A percentile compares a stretch with the other conserved stretches of the same genome.
Evolutionary conservation across 2,888 invertebrate species (phyloP).

Genomic region (Bombyx huttoni): DNA sequence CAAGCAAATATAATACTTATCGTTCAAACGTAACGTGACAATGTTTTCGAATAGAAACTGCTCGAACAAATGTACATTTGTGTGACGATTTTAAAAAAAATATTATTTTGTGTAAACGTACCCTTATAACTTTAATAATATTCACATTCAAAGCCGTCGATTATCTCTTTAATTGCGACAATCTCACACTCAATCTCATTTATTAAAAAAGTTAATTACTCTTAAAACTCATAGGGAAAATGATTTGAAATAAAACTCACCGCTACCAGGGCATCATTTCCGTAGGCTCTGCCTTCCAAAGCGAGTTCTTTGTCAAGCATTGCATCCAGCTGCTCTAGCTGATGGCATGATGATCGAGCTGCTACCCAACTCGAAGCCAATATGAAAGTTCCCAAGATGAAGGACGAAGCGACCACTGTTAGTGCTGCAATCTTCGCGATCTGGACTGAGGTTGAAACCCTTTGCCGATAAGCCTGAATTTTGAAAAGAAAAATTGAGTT

Average conservation of each 20-base stretch:
- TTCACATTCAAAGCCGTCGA: too few species aligned
- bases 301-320: slow-evolving; percentile 79
- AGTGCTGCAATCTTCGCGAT: slow-evolving; percentile 88
- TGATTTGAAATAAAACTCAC: slow-evolving; percentile 56
- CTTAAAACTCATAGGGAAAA: not conserved
- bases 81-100: not conserved
- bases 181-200: too few species aligned
- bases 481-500: not conserved
- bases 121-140: too few species aligned
- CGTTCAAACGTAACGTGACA: not conserved
- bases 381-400: slow-evolving; percentile 86
- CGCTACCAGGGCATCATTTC: slow-evolving; percentile 77
- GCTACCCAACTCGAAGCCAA: slow-evolving; percentile 88
- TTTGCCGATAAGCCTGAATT: slow-evolving; percentile 82
- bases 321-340: slow-evolving; percentile 78
- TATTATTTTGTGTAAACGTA: not conserved
- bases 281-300: slow-evolving; percentile 73
- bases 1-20: not conserved
- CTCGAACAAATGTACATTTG: not conserved
- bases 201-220: not conserved
- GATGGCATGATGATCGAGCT: slow-evolving; percentile 84
- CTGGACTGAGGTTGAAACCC: slow-evolving; percentile 83
- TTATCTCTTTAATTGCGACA: too few species aligned
- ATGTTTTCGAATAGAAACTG: not conserved
- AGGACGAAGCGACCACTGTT: slow-evolving; percentile 84